These are phyloP conservation scores for Rhimphoctona megacephalus DNA, from an alignment of 2,888 invertebrate genomes.

Conservation along the genomic window DNA sequence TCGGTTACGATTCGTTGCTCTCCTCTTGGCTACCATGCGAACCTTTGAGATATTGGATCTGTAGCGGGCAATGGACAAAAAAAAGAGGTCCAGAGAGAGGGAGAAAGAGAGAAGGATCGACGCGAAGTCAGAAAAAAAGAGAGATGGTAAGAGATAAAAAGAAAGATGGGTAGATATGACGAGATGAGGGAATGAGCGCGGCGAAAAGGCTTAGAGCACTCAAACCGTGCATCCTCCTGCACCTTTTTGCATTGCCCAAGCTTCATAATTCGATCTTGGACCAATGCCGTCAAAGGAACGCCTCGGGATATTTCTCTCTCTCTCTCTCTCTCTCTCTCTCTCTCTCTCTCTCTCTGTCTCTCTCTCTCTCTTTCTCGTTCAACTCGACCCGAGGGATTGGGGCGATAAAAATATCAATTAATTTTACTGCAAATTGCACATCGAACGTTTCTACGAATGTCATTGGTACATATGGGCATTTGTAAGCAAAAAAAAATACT, in stretches of 20 bases:
- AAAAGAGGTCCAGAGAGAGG: slow-evolving; percentile 38
- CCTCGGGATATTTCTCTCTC: slow-evolving; percentile 21
- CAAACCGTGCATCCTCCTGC: slow-evolving; percentile 69
- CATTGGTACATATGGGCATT: slow-evolving; percentile 3
- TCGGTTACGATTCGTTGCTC: slow-evolving; percentile 71
- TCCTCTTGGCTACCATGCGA: slow-evolving; percentile 14
- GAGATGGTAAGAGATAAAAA: slow-evolving; percentile 45
- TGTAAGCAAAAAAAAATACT: slow-evolving; percentile 35
- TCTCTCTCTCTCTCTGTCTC: slow-evolving; percentile 26
- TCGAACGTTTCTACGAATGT: slow-evolving; percentile 61
- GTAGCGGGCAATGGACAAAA: slow-evolving; percentile 37
- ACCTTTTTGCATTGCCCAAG: slow-evolving; percentile 64
- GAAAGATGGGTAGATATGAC: slow-evolving; percentile 40
- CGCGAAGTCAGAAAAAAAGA: slow-evolving; percentile 51
- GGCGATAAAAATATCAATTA: slow-evolving; percentile 76
- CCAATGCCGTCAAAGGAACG: slow-evolving; percentile 62
- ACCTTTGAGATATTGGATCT: slow-evolving; percentile 70
- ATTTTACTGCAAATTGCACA: slow-evolving; percentile 77
- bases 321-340: slow-evolving; percentile 10
- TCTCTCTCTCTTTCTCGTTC: slow-evolving; percentile 22
- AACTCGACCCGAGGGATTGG: background rate
- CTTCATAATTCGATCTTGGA: slow-evolving; percentile 66
- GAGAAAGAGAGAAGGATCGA: slow-evolving; percentile 60
- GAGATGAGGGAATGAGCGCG: slow-evolving; percentile 26
- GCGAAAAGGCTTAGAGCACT: slow-evolving; percentile 57